phyloP scores from a whole-genome alignment of 1,140 invertebrate species.

The Apis florea region DNA sequence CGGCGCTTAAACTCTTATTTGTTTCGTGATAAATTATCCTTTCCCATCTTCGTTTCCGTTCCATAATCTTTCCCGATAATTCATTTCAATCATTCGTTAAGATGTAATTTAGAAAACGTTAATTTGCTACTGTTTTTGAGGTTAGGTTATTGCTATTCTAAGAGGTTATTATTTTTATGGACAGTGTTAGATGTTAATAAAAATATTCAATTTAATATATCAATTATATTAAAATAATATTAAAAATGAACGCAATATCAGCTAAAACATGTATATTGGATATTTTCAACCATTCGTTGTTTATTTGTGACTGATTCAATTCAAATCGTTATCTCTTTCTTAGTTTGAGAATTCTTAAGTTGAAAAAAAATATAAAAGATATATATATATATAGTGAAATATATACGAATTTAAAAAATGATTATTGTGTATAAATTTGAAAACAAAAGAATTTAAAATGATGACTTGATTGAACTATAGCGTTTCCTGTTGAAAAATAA shows the following conservation, averaged over 20 bases:
- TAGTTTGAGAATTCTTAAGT: background rate
- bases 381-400: too few relatives aligned
- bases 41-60: background rate
- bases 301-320: background rate
- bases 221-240: too few relatives aligned
- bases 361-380: background rate
- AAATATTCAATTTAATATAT: too few relatives aligned
- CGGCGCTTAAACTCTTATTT: background rate
- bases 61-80: background rate
- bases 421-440: background rate
- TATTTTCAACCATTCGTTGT: too few relatives aligned
- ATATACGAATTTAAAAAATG: too few relatives aligned
- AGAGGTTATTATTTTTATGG: background rate
- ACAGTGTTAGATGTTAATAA: background rate
- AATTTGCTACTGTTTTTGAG: too few relatives aligned
- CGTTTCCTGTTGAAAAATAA: background rate
- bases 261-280: too few relatives aligned
- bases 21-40: background rate
- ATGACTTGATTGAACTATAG: background rate
- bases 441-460: background rate
- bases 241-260: too few relatives aligned
- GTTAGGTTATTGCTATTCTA: background rate
- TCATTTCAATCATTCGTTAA: background rate
- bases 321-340: background rate
- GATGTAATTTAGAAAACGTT: background rate